Evolutionary conservation across 2,797 vertebrate genomes (phyloP).

Genomic region (Orientallactaga sibirica): DNA sequence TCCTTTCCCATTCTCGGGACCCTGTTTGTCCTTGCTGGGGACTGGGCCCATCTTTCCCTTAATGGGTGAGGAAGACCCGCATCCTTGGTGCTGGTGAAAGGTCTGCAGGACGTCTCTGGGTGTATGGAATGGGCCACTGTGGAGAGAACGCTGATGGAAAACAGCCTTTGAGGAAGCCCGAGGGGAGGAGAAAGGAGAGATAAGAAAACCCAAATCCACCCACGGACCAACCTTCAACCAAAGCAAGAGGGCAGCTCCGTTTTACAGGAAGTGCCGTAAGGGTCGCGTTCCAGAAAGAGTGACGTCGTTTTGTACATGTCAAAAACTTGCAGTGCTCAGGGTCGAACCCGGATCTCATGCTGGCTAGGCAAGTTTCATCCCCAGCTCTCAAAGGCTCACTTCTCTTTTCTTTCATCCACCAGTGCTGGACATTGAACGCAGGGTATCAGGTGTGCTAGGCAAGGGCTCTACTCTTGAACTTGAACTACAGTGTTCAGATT

Average conservation of each 20-base stretch:
- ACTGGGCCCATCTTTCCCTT: conserved; percentile 81
- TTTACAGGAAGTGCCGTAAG: background rate
- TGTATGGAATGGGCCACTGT: conserved; percentile 88
- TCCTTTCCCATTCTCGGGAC: conserved; percentile 74
- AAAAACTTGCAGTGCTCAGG: background rate
- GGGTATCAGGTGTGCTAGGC: background rate
- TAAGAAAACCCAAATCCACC: background rate
- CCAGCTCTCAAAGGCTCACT: background rate
- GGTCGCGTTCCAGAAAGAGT: background rate
- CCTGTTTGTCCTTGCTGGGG: conserved; percentile 79
- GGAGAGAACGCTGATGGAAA: conserved; percentile 88
- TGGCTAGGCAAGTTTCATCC: background rate
- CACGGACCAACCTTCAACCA: background rate
- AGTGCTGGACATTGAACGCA: background rate
- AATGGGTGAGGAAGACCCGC: conserved; percentile 86
- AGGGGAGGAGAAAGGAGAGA: conserved; percentile 16
- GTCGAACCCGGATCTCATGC: background rate
- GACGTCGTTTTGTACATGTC: background rate
- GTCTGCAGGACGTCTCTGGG: conserved; percentile 88
- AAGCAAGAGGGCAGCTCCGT: background rate
- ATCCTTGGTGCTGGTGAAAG: conserved; percentile 89
- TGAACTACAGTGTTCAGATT: background rate
- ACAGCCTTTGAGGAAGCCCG: conserved; percentile 92
- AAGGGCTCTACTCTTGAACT: background rate
- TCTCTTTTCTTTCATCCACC: background rate